Conservation (phyloP, 2,113 vertebrate species). For the Scortum barcoo region DNA sequence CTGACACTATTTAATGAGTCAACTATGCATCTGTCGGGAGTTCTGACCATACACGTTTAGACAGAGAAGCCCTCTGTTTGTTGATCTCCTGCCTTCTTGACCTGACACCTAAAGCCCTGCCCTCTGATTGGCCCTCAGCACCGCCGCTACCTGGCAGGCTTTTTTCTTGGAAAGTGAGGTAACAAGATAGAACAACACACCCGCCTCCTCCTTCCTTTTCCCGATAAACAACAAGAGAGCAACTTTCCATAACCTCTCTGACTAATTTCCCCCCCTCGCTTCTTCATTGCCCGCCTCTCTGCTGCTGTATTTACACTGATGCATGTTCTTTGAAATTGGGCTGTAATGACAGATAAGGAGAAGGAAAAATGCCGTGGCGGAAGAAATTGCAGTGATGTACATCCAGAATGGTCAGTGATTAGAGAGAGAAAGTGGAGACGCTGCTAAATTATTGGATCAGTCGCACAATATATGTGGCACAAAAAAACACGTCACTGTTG, state of each 20-base stretch:
- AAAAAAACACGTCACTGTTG: conserved; percentile 30
- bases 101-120: background rate
- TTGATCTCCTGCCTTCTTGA: conserved; percentile 4
- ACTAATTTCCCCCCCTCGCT: conserved; percentile 25
- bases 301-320: conserved; percentile 15
- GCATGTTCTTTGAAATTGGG: conserved; percentile 34
- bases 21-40: conserved; percentile 30
- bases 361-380: conserved; percentile 30
- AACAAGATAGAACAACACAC: background rate
- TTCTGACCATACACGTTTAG: background rate
- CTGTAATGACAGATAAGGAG: conserved; percentile 65
- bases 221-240: conserved; percentile 38
- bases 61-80: background rate
- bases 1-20: conserved; percentile 37
- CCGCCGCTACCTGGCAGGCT: background rate
- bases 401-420: conserved; percentile 39
- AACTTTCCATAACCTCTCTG: conserved; percentile 46
- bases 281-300: conserved; percentile 15
- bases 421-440: conserved; percentile 1
- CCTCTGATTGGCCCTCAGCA: conserved; percentile 3
- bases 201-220: conserved; percentile 2
- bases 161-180: background rate
- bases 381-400: conserved; percentile 40
- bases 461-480: background rate
- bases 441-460: conserved; percentile 18